Percentiles rank a stretch among this genome's conserved stretches.
phyloP scores from a whole-genome alignment of 2,888 invertebrate genomes.

The Taphrorychus bicolor region DNA sequence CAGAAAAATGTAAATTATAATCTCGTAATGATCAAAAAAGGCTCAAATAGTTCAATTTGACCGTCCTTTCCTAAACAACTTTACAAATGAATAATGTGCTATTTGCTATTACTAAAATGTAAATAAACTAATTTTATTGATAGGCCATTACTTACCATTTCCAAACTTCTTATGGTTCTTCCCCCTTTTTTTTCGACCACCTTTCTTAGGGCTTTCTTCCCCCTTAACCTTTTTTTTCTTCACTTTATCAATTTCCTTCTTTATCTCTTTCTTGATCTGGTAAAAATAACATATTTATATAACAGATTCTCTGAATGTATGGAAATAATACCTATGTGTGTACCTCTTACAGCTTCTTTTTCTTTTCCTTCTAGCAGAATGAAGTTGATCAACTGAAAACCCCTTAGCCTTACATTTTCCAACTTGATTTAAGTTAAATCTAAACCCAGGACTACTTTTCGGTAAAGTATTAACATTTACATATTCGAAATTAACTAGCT shows the following conservation, averaged over 20 bases:
- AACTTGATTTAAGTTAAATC: not conserved
- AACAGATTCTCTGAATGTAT: too few relatives aligned
- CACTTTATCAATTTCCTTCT: slow-evolving; percentile 47
- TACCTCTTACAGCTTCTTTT: not conserved
- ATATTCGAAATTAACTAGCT: not conserved
- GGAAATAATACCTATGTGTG: too few relatives aligned
- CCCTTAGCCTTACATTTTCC: not conserved
- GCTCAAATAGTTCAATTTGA: too few relatives aligned
- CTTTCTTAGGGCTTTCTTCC: slow-evolving; percentile 65
- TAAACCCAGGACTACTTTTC: not conserved
- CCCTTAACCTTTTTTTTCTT: too few relatives aligned
- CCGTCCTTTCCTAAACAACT: too few relatives aligned
- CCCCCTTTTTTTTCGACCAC: slow-evolving; percentile 76
- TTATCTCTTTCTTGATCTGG: slow-evolving; percentile 50
- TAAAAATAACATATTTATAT: too few relatives aligned
- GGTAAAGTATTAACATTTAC: not conserved
- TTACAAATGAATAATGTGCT: too few relatives aligned
- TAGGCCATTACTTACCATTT: slow-evolving; percentile 74
- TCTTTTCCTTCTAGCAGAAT: not conserved
- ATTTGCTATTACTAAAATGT: too few relatives aligned
- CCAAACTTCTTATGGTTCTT: slow-evolving; percentile 86
- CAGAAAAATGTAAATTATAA: too few relatives aligned
- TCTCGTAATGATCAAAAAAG: too few relatives aligned
- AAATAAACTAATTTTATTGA: too few relatives aligned
- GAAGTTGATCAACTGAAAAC: not conserved